These are phyloP conservation scores for Panorpa germanica DNA, from an alignment of 2,888 invertebrate species.

Conservation along the genomic window DNA sequence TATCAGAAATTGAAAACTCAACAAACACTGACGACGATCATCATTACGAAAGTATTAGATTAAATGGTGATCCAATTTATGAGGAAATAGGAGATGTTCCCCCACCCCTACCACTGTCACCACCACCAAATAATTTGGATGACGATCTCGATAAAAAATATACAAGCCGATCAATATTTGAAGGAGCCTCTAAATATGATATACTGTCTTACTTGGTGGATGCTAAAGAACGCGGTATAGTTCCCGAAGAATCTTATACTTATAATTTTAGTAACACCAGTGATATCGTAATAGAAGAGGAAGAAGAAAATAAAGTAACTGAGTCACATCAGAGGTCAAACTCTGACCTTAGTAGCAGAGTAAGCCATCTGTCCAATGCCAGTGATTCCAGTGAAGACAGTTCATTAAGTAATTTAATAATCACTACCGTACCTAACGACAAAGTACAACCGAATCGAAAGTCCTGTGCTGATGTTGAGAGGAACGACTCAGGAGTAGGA, in stretches of 20 bases:
- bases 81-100: constrained; percentile 59
- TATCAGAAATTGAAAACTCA: constrained; percentile 44
- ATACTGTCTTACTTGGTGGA: constrained; percentile 78
- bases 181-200: constrained; percentile 74
- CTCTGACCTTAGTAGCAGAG: constrained; percentile 42
- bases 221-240: constrained; percentile 57
- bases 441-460: constrained; percentile 35
- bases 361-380: constrained; percentile 60
- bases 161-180: constrained; percentile 50
- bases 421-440: constrained; percentile 35
- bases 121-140: constrained; percentile 51
- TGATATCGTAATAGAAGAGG: constrained; percentile 29
- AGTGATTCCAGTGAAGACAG: constrained; percentile 76
- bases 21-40: constrained; percentile 43
- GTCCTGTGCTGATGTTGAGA: constrained; percentile 58
- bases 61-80: constrained; percentile 54
- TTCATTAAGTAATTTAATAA: constrained; percentile 46
- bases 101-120: constrained; percentile 58
- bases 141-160: constrained; percentile 53
- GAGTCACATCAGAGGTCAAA: constrained; percentile 28
- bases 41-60: constrained; percentile 51
- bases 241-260: constrained; percentile 49
- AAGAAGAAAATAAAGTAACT: constrained; percentile 36
- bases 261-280: constrained; percentile 35
- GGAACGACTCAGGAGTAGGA: constrained; percentile 85